A percentile compares a stretch with the other conserved stretches of the same genome.
Conservation (phyloP, 2,888 invertebrate species). For the Andrena bicolor region DNA sequence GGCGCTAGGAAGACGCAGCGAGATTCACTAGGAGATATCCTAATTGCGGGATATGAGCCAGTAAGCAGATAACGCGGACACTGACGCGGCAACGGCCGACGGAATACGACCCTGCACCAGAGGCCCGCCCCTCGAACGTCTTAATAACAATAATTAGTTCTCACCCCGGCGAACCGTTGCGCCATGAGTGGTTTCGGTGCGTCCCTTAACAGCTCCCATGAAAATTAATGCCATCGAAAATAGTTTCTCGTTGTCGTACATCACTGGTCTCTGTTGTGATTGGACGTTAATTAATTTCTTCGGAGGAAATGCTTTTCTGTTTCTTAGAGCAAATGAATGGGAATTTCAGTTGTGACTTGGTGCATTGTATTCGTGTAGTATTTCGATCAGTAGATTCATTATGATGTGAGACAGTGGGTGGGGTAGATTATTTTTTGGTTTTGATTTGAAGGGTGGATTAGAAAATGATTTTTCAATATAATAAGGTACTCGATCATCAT, state of each 20-base stretch:
- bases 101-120: conserved; percentile 39
- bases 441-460: too few relatives aligned
- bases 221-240: conserved; percentile 11
- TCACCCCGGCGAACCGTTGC: conserved; percentile 24
- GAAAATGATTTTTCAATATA: too few relatives aligned
- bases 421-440: too few relatives aligned
- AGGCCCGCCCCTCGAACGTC: conserved; percentile 43
- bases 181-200: background rate
- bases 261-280: background rate
- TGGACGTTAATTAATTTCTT: background rate
- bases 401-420: too few relatives aligned
- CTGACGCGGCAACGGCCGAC: conserved; percentile 23
- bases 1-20: conserved; percentile 27
- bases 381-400: background rate
- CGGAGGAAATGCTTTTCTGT: background rate
- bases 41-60: conserved; percentile 50
- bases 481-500: too few relatives aligned
- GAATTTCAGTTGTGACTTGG: background rate
- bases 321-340: background rate
- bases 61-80: conserved; percentile 38
- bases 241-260: conserved; percentile 17
- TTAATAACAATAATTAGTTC: conserved; percentile 71
- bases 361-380: background rate
- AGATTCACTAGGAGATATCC: conserved; percentile 47
- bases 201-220: conserved; percentile 25